Conservation (phyloP, 2,888 invertebrate species). For the Drosophila anomalata region DNA sequence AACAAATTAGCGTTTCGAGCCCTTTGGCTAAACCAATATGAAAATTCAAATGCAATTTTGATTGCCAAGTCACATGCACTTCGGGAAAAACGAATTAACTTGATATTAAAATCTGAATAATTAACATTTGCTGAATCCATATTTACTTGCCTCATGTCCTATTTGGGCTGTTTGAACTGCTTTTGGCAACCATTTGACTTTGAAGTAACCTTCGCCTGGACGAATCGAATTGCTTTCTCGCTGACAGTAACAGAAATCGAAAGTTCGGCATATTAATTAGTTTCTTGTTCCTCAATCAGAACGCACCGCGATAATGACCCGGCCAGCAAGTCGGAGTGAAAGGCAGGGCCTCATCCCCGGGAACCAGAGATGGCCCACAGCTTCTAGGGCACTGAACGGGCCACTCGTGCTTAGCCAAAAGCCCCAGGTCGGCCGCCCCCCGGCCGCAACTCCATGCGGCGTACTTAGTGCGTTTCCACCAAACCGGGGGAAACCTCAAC, state of each 20-base stretch:
- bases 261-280: constrained; percentile 73
- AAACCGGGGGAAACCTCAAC: constrained; percentile 31
- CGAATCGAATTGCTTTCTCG: constrained; percentile 14
- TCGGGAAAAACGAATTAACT: constrained; percentile 17
- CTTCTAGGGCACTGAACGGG: constrained; percentile 6
- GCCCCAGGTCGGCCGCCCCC: constrained; percentile 10
- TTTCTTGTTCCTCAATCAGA: constrained; percentile 49
- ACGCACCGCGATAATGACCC: constrained; percentile 61
- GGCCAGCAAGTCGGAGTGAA: constrained; percentile 63
- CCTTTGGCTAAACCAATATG: constrained; percentile 4
- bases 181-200: constrained; percentile 43
- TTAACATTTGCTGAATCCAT: not conserved
- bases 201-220: constrained; percentile 59
- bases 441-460: constrained; percentile 26
- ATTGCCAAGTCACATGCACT: constrained; percentile 51
- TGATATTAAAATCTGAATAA: constrained; percentile 11
- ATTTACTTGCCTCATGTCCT: not conserved
- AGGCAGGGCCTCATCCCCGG: constrained; percentile 36
- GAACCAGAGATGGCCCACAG: constrained; percentile 18
- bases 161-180: not conserved
- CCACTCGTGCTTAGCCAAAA: constrained; percentile 16
- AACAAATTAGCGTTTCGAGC: constrained; percentile 71
- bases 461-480: constrained; percentile 68
- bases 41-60: constrained; percentile 16
- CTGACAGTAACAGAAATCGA: constrained; percentile 52